These are phyloP conservation scores for Idaea aversata DNA, from an alignment of 2,888 invertebrate species.

Conservation along the genomic window DNA sequence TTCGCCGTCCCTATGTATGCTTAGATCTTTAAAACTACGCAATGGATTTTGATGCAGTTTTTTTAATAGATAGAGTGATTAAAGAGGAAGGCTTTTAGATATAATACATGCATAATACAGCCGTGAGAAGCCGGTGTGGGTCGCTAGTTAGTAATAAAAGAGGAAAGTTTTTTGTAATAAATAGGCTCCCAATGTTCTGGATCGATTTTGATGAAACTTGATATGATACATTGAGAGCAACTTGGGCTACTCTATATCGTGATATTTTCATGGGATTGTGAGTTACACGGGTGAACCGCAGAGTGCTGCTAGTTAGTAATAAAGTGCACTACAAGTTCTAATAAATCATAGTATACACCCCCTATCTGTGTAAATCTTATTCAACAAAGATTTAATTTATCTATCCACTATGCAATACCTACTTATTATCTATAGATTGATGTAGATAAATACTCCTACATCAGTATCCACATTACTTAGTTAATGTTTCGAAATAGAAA, in stretches of 20 bases:
- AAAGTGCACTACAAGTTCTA: background rate
- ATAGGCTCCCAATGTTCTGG: no score
- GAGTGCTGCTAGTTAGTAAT: background rate
- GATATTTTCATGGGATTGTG: background rate
- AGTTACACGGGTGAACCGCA: background rate
- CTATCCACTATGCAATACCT: background rate
- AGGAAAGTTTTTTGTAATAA: no score
- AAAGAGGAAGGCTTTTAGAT: no score
- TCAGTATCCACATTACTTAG: background rate
- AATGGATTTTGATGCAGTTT: no score
- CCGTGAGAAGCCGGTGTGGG: no score
- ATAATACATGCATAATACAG: no score
- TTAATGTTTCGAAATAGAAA: constrained; percentile 8
- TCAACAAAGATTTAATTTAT: background rate
- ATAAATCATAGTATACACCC: background rate
- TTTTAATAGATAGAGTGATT: no score
- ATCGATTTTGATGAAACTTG: no score
- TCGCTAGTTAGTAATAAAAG: no score
- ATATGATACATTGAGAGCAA: no score
- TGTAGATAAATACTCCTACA: background rate
- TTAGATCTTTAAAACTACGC: no score
- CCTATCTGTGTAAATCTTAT: background rate
- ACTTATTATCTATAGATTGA: background rate
- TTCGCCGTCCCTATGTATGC: no score
- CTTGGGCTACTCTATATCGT: background rate